These are phyloP conservation scores for Pachypsylla venusta DNA, from an alignment of 1,140 invertebrate species.

Conservation along the genomic window DNA sequence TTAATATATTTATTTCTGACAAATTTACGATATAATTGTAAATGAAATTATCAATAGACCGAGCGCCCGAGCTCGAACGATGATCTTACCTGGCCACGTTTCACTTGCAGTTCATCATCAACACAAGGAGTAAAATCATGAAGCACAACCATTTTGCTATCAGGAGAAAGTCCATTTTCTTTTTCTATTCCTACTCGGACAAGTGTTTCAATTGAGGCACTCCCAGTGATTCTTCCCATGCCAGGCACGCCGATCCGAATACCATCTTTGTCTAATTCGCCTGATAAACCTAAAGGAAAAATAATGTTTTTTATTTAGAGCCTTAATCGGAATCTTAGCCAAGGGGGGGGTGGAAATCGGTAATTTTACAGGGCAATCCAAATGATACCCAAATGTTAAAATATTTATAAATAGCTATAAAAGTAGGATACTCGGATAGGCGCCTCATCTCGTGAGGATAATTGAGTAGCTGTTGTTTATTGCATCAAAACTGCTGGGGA, in stretches of 20 bases:
- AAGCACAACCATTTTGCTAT: slow-evolving; percentile 87
- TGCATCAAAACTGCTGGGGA: no score
- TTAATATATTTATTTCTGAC: no score
- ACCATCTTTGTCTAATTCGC: slow-evolving; percentile 57
- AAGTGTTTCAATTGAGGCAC: slow-evolving; percentile 84
- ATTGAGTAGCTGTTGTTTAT: no score
- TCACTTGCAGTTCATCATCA: slow-evolving; percentile 80
- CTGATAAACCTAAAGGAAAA: slow-evolving; percentile 37
- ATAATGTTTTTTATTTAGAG: slow-evolving; percentile 6
- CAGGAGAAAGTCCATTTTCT: slow-evolving; percentile 76
- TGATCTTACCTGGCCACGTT: slow-evolving; percentile 42
- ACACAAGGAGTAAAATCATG: slow-evolving; percentile 91
- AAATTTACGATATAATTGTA: no score
- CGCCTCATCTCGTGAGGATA: no score
- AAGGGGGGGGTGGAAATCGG: neutral
- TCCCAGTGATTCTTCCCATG: slow-evolving; percentile 82
- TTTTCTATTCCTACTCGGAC: slow-evolving; percentile 89
- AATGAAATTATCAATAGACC: no score
- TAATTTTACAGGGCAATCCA: neutral
- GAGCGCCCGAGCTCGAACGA: no score
- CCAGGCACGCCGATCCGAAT: slow-evolving; percentile 43
- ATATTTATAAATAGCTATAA: neutral
- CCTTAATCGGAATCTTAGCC: neutral
- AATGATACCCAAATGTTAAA: neutral
- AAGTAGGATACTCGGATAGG: no score